Evolutionary conservation across 2,888 invertebrate species (phyloP).

Genomic region (Eupithecia tripunctaria): DNA sequence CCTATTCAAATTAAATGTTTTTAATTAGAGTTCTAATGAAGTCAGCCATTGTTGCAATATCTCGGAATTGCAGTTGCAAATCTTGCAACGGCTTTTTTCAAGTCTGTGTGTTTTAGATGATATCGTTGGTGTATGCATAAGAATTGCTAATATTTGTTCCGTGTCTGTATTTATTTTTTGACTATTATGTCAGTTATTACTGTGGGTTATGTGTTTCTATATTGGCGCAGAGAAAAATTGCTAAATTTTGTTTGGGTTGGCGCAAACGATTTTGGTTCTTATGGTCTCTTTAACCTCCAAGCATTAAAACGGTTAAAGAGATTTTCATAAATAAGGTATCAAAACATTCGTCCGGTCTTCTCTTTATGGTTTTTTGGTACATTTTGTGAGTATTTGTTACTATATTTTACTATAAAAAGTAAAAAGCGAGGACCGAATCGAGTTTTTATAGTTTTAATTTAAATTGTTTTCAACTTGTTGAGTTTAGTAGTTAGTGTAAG

Average conservation of each 20-base stretch:
- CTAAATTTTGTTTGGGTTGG: too few relatives aligned
- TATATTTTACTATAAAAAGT: too few relatives aligned
- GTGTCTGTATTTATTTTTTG: slow-evolving; percentile 3
- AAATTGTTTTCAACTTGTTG: not conserved
- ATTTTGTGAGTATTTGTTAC: too few relatives aligned
- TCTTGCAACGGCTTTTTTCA: not conserved
- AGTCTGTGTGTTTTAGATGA: slow-evolving; percentile 3
- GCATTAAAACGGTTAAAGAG: not conserved
- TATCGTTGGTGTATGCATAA: not conserved
- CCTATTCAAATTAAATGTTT: slow-evolving; percentile 41
- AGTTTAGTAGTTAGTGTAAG: too few relatives aligned
- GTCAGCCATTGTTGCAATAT: slow-evolving; percentile 12
- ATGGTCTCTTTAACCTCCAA: not conserved
- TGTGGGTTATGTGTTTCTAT: not conserved
- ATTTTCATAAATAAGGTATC: too few relatives aligned
- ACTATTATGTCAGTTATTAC: not conserved
- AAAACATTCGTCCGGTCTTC: too few relatives aligned
- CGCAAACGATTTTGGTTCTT: too few relatives aligned
- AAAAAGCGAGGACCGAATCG: too few relatives aligned
- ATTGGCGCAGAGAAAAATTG: too few relatives aligned
- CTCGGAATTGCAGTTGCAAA: slow-evolving; percentile 18
- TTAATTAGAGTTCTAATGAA: slow-evolving; percentile 35
- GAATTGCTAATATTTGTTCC: not conserved
- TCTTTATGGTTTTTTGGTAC: too few relatives aligned
- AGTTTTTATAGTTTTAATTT: too few relatives aligned